These are phyloP conservation scores for Platanista minor DNA, from an alignment of 2,113 vertebrate species.

Conservation along the genomic window DNA sequence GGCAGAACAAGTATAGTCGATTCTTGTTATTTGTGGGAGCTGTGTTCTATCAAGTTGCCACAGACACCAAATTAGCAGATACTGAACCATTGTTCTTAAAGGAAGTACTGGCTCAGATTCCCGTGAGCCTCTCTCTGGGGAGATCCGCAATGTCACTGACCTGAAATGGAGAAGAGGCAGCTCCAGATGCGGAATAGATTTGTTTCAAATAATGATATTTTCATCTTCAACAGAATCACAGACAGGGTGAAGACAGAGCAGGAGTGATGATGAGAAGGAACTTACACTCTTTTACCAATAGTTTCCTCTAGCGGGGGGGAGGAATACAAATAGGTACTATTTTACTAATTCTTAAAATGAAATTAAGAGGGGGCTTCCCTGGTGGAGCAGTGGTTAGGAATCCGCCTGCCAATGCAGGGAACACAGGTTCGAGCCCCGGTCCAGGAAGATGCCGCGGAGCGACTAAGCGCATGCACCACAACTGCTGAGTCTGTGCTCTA, in stretches of 20 bases:
- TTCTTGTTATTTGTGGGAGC: neutral
- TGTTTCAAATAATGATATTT: neutral
- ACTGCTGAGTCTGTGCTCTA: too few species aligned
- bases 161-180: neutral
- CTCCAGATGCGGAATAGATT: neutral
- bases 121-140: too few species aligned
- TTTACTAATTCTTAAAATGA: neutral
- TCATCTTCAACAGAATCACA: neutral
- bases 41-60: too few species aligned
- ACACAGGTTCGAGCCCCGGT: too few species aligned
- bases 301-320: neutral
- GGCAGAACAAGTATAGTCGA: neutral
- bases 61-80: neutral
- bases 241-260: neutral
- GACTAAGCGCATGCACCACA: too few species aligned
- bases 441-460: too few species aligned
- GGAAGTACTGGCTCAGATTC: neutral
- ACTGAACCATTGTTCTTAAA: too few species aligned
- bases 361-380: neutral
- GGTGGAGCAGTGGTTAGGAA: too few species aligned
- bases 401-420: too few species aligned
- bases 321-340: too few species aligned
- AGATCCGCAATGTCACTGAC: accelerated
- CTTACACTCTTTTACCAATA: neutral
- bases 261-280: neutral